Conservation (phyloP, 2,113 vertebrate species). For the Tor tambroides region DNA sequence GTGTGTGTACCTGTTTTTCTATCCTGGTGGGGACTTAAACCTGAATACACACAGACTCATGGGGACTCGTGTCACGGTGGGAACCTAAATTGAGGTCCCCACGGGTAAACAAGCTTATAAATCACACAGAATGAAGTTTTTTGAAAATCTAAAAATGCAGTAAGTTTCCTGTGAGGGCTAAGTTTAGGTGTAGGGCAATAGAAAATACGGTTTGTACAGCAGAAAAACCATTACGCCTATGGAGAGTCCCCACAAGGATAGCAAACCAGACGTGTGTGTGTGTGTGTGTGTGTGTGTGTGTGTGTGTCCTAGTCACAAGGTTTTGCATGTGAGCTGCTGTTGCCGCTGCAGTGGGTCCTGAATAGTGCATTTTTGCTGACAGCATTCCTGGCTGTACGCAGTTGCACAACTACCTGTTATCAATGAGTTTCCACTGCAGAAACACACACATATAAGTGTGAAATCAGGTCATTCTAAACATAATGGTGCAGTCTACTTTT, state of each 20-base stretch:
- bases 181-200: too few relatives aligned
- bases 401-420: constrained; percentile 44
- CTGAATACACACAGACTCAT: too few relatives aligned
- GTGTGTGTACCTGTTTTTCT: neutral
- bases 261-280: neutral
- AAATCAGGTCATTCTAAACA: neutral
- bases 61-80: too few relatives aligned
- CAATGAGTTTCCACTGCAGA: constrained; percentile 12
- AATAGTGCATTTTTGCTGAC: constrained; percentile 55
- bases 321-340: constrained; percentile 48
- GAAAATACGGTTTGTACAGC: too few relatives aligned
- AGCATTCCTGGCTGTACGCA: neutral
- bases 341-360: constrained; percentile 39
- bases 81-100: too few relatives aligned
- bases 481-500: neutral
- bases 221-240: too few relatives aligned
- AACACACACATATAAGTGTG: neutral
- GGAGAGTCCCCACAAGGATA: too few relatives aligned
- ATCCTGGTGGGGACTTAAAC: too few relatives aligned
- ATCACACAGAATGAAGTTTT: too few relatives aligned
- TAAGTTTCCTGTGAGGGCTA: too few relatives aligned
- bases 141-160: too few relatives aligned
- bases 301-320: constrained; percentile 48
- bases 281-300: neutral
- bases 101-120: too few relatives aligned